phyloP scores from a whole-genome alignment of 2,113 vertebrate genomes.

The Silurus asotus region DNA sequence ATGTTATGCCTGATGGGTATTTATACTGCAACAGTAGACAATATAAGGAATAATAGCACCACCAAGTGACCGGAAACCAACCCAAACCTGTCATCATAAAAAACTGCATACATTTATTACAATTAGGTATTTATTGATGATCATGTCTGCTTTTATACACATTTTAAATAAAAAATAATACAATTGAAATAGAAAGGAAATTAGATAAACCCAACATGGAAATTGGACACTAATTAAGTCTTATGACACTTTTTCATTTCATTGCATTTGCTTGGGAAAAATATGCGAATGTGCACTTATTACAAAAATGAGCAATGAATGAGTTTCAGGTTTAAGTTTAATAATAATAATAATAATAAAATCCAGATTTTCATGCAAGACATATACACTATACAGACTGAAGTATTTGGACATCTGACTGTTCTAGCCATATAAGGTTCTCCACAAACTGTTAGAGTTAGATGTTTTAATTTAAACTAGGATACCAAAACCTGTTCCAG shows the following conservation, averaged over 20 bases:
- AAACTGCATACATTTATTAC: not conserved
- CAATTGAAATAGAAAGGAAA: not conserved
- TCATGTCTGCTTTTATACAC: not conserved
- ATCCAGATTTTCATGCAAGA: not conserved
- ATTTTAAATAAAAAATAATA: not conserved
- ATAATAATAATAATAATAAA: not conserved
- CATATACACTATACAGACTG: not conserved
- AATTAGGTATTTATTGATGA: not conserved
- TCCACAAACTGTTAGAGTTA: too few species aligned
- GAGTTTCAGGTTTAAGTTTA: not conserved
- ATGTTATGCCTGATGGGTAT: too few species aligned
- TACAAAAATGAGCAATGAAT: not conserved
- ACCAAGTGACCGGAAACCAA: slow-evolving; percentile 6
- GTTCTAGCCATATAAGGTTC: too few species aligned
- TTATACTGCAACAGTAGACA: not conserved
- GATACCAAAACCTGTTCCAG: too few species aligned
- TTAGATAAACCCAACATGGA: not conserved
- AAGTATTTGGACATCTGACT: too few species aligned
- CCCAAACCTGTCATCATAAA: not conserved
- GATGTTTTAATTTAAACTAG: too few species aligned
- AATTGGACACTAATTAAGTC: not conserved
- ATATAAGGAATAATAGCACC: slow-evolving; percentile 11
- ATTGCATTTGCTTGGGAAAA: not conserved
- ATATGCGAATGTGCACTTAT: not conserved
- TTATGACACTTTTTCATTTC: not conserved